These are phyloP conservation scores for Spilogale gracilis DNA, from an alignment of 2,113 vertebrate species.

Conservation along the genomic window DNA sequence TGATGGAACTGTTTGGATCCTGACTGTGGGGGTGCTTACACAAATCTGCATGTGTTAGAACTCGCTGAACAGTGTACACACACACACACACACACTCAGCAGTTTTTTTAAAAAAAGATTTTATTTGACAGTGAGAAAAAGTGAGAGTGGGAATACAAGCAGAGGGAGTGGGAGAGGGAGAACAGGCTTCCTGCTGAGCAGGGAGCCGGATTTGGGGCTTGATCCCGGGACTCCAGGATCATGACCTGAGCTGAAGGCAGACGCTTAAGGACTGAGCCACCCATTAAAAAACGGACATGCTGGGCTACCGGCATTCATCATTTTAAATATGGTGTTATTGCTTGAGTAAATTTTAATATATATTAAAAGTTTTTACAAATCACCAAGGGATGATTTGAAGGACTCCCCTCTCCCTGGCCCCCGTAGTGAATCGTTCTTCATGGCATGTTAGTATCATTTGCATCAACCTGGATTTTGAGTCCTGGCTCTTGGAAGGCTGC, in stretches of 20 bases:
- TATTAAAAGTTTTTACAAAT: background rate
- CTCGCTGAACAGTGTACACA: background rate
- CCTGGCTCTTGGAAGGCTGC: background rate
- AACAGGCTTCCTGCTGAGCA: no score
- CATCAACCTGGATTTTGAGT: background rate
- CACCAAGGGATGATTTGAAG: background rate
- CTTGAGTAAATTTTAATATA: constrained; percentile 31
- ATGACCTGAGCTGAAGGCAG: no score
- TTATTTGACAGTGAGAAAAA: no score
- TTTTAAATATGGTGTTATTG: constrained; percentile 39
- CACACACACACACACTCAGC: background rate
- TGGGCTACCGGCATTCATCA: background rate
- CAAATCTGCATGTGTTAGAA: background rate
- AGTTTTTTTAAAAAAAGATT: no score
- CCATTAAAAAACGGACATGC: background rate
- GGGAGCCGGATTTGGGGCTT: no score
- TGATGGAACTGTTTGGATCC: background rate
- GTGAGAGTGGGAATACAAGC: no score
- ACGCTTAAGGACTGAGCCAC: no score
- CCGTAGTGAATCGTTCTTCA: background rate
- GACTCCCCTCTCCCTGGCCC: no score
- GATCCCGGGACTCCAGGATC: no score
- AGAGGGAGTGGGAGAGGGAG: no score
- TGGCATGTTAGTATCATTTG: background rate
- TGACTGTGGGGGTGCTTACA: background rate